A percentile compares a stretch with the other conserved stretches of the same genome.
Conservation (phyloP, 2,797 vertebrate species). For the Propithecus deckenii region DNA sequence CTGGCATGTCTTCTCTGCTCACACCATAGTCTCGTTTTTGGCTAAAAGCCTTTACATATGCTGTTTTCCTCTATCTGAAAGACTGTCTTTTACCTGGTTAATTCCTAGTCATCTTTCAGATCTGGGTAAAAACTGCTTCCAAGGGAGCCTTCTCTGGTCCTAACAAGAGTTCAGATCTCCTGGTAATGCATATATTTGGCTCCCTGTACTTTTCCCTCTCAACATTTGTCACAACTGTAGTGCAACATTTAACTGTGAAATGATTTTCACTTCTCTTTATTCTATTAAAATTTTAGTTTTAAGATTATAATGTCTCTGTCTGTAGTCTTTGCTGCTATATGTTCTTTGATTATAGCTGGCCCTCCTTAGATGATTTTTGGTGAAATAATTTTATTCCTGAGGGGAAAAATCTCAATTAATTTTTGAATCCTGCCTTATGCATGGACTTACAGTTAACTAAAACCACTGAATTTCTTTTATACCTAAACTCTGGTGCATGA, state of each 20-base stretch:
- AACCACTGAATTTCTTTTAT: neutral
- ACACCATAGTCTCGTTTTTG: neutral
- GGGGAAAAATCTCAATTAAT: neutral
- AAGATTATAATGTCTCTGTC: neutral
- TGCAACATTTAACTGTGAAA: neutral
- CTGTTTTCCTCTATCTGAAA: neutral
- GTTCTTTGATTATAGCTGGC: neutral
- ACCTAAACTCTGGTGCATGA: neutral
- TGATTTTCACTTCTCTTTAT: neutral
- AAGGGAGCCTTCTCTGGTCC: neutral
- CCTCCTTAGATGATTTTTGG: neutral
- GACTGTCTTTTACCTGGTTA: neutral
- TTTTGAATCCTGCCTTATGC: neutral
- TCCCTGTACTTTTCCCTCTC: neutral
- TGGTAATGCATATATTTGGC: rapidly evolving
- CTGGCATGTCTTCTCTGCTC: neutral
- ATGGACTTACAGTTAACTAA: neutral
- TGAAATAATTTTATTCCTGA: neutral
- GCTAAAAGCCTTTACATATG: neutral
- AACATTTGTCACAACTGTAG: neutral
- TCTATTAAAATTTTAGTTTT: neutral
- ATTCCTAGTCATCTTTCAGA: neutral
- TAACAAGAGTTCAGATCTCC: no score
- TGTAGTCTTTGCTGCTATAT: neutral
- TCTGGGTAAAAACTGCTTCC: neutral